Evolutionary conservation across 2,113 vertebrate species (phyloP), one percentile per base, ranked within the genome.

Genomic region (Microtus pennsylvanicus): DNA sequence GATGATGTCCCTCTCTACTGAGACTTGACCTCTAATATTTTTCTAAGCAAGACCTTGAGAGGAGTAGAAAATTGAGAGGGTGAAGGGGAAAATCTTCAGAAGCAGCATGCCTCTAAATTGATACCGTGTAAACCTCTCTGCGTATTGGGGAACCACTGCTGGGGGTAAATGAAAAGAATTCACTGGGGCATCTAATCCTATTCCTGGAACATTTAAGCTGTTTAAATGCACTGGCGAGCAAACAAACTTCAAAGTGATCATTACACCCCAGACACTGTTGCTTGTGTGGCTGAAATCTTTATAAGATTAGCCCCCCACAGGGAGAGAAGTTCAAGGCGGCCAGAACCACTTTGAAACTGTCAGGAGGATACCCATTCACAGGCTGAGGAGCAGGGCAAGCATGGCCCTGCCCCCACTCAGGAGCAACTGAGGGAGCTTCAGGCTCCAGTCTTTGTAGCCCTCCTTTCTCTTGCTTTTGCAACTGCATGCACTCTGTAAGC

Each of bases 221-320:
- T 98, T 98, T 99, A 98, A 99, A 98, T 98, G 98, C 98, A 98
- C 98, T 98, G 97, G 97, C 98, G 98, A 99, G 98, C 98, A 99
- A 99, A 99, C 98, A 98, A 98, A 99, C 99, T 99, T 99, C 98
- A 99, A 99, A 99, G 99, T 97, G 97, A 98, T 99, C 98, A 99
- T 99, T 99, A 99, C 98, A 98, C 98, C 98, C 98, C 98, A 98
- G 98, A 98, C 98, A 98, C 98, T 98, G 98, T 98, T 98, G 97
- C 98, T 98, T 98, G 98, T 98, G 98, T 98, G 98, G 98, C 98
- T 99, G 98, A 99, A 99, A 99, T 98, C 98, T 99, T 98, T 98
- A 98, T 98, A 98, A 99, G 98, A 99, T 99, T 99, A 99, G 98
- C 98, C 98, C 98, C 98, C 99, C 88, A 98, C 97, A 93, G 98